Conservation (phyloP, 2,797 vertebrate species). For the Enteromius thamalakanensis region DNA sequence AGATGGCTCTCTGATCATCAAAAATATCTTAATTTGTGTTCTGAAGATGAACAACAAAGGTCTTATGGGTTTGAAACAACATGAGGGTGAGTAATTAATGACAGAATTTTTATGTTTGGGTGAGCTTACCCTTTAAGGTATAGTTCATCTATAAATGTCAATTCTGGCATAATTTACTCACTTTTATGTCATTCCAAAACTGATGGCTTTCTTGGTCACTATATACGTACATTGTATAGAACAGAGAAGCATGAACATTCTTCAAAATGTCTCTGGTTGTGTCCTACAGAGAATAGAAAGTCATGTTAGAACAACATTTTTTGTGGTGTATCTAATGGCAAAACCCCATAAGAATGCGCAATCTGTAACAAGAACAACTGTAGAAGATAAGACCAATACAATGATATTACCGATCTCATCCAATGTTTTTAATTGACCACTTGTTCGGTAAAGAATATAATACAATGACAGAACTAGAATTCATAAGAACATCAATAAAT, state of each 20-base stretch:
- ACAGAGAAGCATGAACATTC: neutral
- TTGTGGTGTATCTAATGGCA: neutral
- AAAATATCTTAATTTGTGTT: too few relatives aligned
- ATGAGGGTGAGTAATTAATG: too few relatives aligned
- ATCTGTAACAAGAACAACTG: conserved; percentile 5
- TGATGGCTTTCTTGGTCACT: neutral
- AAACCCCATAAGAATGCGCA: neutral
- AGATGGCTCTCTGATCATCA: too few relatives aligned
- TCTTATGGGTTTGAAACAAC: too few relatives aligned
- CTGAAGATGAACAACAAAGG: too few relatives aligned
- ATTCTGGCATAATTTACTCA: neutral
- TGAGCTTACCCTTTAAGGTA: neutral
- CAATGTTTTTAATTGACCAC: conserved; percentile 79
- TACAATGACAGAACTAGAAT: conserved; percentile 80
- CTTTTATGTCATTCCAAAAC: neutral
- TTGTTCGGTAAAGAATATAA: conserved; percentile 80
- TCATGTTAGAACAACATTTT: neutral
- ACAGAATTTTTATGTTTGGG: too few relatives aligned
- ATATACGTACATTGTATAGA: neutral
- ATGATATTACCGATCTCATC: conserved; percentile 70
- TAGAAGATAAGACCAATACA: conserved; percentile 61
- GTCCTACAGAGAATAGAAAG: neutral
- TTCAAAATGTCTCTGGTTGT: neutral
- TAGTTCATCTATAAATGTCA: neutral
- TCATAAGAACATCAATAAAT: conserved; percentile 82